phyloP scores from a whole-genome alignment of 2,888 invertebrate species.

The Cyclophora punctaria region DNA sequence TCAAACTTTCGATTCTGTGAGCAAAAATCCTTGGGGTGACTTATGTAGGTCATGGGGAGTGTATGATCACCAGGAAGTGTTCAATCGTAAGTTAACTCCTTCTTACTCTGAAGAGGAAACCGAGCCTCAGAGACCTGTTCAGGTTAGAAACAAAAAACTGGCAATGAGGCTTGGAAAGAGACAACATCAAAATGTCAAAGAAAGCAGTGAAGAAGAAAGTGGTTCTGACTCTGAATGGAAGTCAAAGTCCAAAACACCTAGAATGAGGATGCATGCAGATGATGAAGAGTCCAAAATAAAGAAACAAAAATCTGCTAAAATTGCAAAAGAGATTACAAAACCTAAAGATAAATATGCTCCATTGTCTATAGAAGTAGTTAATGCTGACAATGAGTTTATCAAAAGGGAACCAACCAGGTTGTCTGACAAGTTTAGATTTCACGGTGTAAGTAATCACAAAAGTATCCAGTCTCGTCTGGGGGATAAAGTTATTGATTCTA shows the following conservation, averaged over 20 bases:
- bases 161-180: slow-evolving; percentile 60
- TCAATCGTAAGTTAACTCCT: slow-evolving; percentile 46
- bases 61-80: slow-evolving; percentile 77
- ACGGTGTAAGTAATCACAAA: slow-evolving; percentile 20
- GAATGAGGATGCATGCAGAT: slow-evolving; percentile 93
- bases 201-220: slow-evolving; percentile 44
- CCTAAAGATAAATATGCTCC: slow-evolving; percentile 47
- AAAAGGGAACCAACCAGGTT: slow-evolving; percentile 44
- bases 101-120: slow-evolving; percentile 39
- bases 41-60: slow-evolving; percentile 82
- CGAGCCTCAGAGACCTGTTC: slow-evolving; percentile 31
- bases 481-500: slow-evolving; percentile 34
- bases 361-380: slow-evolving; percentile 60
- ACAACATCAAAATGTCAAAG: slow-evolving; percentile 28
- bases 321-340: slow-evolving; percentile 6
- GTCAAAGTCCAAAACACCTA: slow-evolving; percentile 77
- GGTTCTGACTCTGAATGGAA: slow-evolving; percentile 75
- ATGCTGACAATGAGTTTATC: slow-evolving; percentile 34
- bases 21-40: slow-evolving; percentile 84
- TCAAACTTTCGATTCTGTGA: slow-evolving; percentile 35
- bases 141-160: slow-evolving; percentile 51
- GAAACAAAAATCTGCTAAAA: slow-evolving; percentile 32
- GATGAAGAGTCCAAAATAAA: slow-evolving; percentile 82
- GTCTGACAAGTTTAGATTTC: slow-evolving; percentile 56
- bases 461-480: slow-evolving; percentile 54